phyloP scores from a whole-genome alignment of 2,888 invertebrate species.

The Elysia crispata region DNA sequence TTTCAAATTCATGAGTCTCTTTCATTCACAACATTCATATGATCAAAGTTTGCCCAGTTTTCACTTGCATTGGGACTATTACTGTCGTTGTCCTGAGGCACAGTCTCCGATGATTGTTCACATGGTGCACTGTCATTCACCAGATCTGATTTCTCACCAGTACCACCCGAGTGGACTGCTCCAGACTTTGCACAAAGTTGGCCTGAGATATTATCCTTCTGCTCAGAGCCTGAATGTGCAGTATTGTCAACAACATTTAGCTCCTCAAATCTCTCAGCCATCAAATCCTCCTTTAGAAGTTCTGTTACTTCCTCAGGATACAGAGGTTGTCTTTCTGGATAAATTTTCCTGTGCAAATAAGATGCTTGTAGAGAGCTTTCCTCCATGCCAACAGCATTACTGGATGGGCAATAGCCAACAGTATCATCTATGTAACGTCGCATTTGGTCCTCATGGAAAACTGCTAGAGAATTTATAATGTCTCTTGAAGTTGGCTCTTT shows the following conservation, averaged over 20 bases:
- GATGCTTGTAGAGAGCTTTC: slow-evolving; percentile 26
- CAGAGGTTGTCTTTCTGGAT: slow-evolving; percentile 52
- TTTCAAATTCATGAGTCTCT: no score
- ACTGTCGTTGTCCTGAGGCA: not conserved
- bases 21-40: slow-evolving; percentile 13
- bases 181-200: no score
- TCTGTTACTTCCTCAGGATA: slow-evolving; percentile 49
- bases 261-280: slow-evolving; percentile 39
- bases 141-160: no score
- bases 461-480: slow-evolving; percentile 52
- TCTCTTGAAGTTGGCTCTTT: slow-evolving; percentile 51
- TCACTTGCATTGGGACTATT: not conserved
- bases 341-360: slow-evolving; percentile 49
- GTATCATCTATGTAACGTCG: slow-evolving; percentile 45
- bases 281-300: slow-evolving; percentile 49
- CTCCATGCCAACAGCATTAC: not conserved
- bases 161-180: no score
- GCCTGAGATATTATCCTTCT: no score
- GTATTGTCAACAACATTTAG: no score
- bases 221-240: no score
- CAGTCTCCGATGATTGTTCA: no score
- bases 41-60: slow-evolving; percentile 46
- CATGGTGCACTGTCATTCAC: no score
- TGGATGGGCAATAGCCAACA: not conserved
- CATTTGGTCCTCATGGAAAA: slow-evolving; percentile 53